phyloP scores from a whole-genome alignment of 2,888 invertebrate species.

The Timandra comae region DNA sequence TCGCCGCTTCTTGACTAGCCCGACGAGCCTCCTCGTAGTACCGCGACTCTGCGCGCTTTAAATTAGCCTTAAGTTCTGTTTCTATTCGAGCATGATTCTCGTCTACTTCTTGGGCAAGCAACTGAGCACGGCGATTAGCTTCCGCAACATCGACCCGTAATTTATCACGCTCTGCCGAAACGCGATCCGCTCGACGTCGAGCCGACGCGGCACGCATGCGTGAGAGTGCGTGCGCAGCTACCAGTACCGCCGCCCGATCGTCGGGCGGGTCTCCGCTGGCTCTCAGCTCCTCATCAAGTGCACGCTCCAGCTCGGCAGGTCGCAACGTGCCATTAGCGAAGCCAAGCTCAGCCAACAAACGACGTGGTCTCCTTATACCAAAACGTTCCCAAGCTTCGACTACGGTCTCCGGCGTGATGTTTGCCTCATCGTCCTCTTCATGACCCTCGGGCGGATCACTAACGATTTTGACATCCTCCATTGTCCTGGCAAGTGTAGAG shows the following conservation, averaged over 20 bases:
- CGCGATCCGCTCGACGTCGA: constrained; percentile 81
- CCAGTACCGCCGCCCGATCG: constrained; percentile 58
- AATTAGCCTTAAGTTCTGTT: constrained; percentile 82
- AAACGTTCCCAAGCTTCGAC: constrained; percentile 85
- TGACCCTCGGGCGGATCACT: constrained; percentile 6
- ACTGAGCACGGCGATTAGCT: constrained; percentile 86
- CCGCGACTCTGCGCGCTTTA: constrained; percentile 83
- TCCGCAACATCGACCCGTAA: constrained; percentile 86
- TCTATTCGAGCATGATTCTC: constrained; percentile 92
- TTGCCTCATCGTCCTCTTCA: constrained; percentile 4
- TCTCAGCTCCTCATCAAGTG: constrained; percentile 81
- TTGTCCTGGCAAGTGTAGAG: constrained; percentile 44
- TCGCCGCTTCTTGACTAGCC: constrained; percentile 80
- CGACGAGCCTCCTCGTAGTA: constrained; percentile 86
- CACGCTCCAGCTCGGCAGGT: constrained; percentile 79
- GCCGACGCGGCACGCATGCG: constrained; percentile 83
- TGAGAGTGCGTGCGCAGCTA: constrained; percentile 81
- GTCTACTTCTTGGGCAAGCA: constrained; percentile 93
- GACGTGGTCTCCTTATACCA: constrained; percentile 80
- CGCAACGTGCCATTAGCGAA: constrained; percentile 77
- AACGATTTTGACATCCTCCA: constrained; percentile 30
- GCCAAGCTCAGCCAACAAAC: constrained; percentile 81
- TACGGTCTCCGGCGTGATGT: constrained; percentile 68
- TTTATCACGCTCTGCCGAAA: constrained; percentile 87
- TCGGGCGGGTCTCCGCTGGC: constrained; percentile 27